A percentile compares a stretch with the other conserved stretches of the same genome.
phyloP scores from a whole-genome alignment of 1,140 invertebrate species.

The Trachymyrmex cornetzi region DNA sequence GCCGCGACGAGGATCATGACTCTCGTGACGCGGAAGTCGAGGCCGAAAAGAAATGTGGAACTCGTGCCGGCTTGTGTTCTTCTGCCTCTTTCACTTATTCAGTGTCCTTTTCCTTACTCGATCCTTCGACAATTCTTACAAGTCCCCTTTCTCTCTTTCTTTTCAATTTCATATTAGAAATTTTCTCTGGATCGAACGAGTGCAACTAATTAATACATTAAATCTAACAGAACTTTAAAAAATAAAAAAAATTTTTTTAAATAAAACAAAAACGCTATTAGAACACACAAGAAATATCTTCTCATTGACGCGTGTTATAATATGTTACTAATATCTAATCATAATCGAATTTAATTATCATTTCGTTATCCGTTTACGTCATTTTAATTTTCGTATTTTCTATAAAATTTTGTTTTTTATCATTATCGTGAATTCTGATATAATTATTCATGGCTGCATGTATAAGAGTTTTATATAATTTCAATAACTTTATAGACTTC shows the following conservation, averaged over 20 bases:
- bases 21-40: conserved; percentile 80
- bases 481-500: neutral
- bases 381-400: neutral
- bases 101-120: neutral
- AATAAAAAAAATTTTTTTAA: neutral
- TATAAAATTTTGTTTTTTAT: neutral
- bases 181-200: neutral
- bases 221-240: neutral
- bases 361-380: neutral
- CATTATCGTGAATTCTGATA: neutral
- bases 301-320: neutral
- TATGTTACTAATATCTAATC: neutral
- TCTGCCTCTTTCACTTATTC: conserved; percentile 50
- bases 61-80: conserved; percentile 47
- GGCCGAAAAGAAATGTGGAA: conserved; percentile 38
- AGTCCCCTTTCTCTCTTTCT: neutral
- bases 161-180: neutral
- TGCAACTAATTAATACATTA: neutral
- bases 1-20: conserved; percentile 72
- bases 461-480: neutral
- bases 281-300: neutral
- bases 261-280: neutral
- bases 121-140: neutral
- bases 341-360: neutral
- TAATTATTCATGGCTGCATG: neutral